Percentiles rank a stretch among this genome's conserved stretches.
Conservation (phyloP, 1,140 invertebrate species). For the Drosophila sp. region DNA sequence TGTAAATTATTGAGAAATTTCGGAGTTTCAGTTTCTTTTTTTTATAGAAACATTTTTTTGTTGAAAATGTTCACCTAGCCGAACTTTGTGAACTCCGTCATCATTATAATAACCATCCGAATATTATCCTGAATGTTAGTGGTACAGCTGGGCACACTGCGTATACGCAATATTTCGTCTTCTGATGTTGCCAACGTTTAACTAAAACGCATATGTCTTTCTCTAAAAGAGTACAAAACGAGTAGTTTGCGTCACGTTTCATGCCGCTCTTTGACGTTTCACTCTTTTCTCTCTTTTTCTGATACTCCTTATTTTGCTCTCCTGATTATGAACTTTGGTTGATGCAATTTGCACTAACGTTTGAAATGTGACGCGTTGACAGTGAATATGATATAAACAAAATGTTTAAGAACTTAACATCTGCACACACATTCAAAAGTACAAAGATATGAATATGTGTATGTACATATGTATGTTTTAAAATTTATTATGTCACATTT, state of each 20-base stretch:
- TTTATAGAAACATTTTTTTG: too few species aligned
- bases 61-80: too few species aligned
- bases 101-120: too few species aligned
- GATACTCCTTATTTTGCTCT: background rate
- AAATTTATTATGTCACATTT: slow-evolving; percentile 36
- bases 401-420: slow-evolving; percentile 52
- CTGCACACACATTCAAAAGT: slow-evolving; percentile 17
- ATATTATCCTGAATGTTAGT: too few species aligned
- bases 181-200: background rate
- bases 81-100: too few species aligned
- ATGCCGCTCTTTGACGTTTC: slow-evolving; percentile 11
- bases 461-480: background rate
- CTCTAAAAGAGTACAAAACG: background rate
- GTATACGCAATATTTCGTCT: too few species aligned
- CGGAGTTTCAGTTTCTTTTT: too few species aligned
- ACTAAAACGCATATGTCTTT: background rate
- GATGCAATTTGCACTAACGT: slow-evolving; percentile 58
- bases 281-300: background rate
- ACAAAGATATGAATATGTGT: slow-evolving; percentile 11
- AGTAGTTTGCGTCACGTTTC: background rate
- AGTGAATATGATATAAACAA: slow-evolving; percentile 48
- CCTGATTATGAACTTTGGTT: slow-evolving; percentile 15
- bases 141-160: too few species aligned
- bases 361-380: slow-evolving; percentile 59
- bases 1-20: too few species aligned